Base-by-base conservation (phyloP, 2,113 vertebrate genomes). In the Cranoglanis bouderius region DNA sequence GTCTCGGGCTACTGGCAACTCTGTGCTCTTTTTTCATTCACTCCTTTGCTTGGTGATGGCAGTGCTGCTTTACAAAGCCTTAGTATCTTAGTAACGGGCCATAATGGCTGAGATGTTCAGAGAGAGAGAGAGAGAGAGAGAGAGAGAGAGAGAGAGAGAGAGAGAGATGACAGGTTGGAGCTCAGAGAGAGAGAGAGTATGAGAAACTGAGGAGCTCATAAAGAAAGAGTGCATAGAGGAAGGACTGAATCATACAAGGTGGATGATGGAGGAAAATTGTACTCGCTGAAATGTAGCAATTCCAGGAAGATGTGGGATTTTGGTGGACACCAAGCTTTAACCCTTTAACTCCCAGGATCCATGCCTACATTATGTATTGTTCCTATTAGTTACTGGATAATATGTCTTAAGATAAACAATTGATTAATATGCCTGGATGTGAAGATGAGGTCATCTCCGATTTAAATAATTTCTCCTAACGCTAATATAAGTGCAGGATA, bases 1-100 rank as follows among this genome's bases (percentile, higher is more conserved):
- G 88, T 94, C 94, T 90, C 89, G 84, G 16, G 89, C 85, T 81
- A 88, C 85, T n/a, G 35, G 55, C 13, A 38, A 40, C 75, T 55
- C 29, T 81, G 49, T 53, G 63, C 63, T 85, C 84, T 91, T 87
- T 59, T 85, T 90, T 89, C 46, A 89, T 92, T 91, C 88, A 78
- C 51, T 91, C 26, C 65, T 87, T 89, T 82, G 35, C 89, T 57
- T 59, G 13, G 24, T 77, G 43, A 82, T 83, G 87, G 85, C 85
- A 84, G 43, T 9, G 72, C 81, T 90, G 61, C 88, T 85, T 88
- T 77, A 74, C 40, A 86, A 90, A 89, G 82, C 72, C 32, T 67
- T 82, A 14, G 77, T 89, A 85, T 90, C 87, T 88, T 89, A 75
- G 81, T 88, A 91, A 86, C 74, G 10, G 59, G 49, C 9, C 46